Percentiles rank a stretch among this genome's conserved stretches.
These are phyloP conservation scores for Meloidogyne floridensis DNA, from an alignment of 1,140 invertebrate species.

Conservation along the genomic window DNA sequence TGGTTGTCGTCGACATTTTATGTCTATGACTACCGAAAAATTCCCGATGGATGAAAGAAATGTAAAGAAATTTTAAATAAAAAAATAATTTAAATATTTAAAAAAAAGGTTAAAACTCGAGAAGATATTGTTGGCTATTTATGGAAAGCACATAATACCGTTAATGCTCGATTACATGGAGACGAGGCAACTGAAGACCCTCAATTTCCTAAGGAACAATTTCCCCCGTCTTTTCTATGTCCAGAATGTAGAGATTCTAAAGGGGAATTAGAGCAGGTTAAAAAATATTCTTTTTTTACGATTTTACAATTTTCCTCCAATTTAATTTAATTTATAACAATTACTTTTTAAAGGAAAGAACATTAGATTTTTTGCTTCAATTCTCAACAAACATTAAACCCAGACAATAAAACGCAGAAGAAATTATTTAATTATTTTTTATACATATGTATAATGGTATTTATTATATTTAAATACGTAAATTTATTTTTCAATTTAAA, in stretches of 20 bases:
- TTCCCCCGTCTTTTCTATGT: constrained; percentile 61
- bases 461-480: too few relatives aligned
- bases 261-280: not conserved
- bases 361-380: constrained; percentile 31
- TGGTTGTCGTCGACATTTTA: constrained; percentile 62
- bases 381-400: constrained; percentile 42
- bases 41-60: constrained; percentile 62
- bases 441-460: not conserved
- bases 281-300: not conserved
- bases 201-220: constrained; percentile 63
- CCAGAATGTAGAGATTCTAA: constrained; percentile 47
- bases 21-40: constrained; percentile 63
- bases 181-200: constrained; percentile 58
- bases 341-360: constrained; percentile 25
- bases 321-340: not conserved
- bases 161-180: constrained; percentile 62
- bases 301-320: not conserved
- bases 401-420: not conserved
- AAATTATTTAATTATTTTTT: not conserved
- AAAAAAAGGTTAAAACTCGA: constrained; percentile 56
- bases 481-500: not conserved
- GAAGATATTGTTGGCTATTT: constrained; percentile 64
- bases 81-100: constrained; percentile 55
- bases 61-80: constrained; percentile 40
- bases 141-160: constrained; percentile 64